phyloP scores from a whole-genome alignment of 2,797 vertebrate genomes.

The Dromococcyx pavoninus region DNA sequence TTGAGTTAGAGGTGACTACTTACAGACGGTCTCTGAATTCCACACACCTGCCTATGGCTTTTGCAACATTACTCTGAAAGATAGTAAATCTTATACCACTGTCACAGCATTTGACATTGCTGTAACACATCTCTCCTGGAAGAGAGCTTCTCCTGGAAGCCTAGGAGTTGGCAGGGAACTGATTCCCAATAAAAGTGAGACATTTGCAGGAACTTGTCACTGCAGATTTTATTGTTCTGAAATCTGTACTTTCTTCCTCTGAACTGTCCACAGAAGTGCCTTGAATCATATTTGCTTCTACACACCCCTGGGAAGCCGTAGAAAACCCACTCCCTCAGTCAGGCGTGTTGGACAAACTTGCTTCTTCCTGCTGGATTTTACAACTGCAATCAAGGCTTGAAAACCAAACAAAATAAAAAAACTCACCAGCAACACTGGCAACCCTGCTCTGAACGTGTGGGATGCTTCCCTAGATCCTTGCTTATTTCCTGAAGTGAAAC shows the following conservation, averaged over 20 bases:
- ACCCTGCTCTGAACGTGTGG: conserved; percentile 1
- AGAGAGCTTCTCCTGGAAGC: neutral
- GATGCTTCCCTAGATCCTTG: conserved; percentile 14
- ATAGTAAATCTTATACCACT: neutral
- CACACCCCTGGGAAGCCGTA: neutral
- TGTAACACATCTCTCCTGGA: neutral
- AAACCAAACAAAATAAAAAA: neutral
- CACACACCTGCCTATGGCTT: neutral
- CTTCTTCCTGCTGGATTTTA: conserved; percentile 28
- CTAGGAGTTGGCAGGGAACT: neutral
- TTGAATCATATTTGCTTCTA: neutral
- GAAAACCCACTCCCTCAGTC: neutral
- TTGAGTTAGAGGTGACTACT: neutral
- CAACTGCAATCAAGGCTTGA: neutral
- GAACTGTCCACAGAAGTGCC: neutral
- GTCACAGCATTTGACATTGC: neutral
- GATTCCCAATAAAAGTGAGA: neutral
- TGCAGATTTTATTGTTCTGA: neutral
- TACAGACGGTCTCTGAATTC: neutral
- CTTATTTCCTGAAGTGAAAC: conserved; percentile 41
- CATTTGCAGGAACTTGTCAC: neutral
- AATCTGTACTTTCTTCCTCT: neutral
- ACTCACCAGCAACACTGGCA: conserved; percentile 13
- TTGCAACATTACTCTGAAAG: neutral
- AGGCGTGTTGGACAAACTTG: neutral